A percentile compares a stretch with the other conserved stretches of the same genome.
Conservation (phyloP, 2,797 vertebrate genomes). For the Amblyraja radiata region DNA sequence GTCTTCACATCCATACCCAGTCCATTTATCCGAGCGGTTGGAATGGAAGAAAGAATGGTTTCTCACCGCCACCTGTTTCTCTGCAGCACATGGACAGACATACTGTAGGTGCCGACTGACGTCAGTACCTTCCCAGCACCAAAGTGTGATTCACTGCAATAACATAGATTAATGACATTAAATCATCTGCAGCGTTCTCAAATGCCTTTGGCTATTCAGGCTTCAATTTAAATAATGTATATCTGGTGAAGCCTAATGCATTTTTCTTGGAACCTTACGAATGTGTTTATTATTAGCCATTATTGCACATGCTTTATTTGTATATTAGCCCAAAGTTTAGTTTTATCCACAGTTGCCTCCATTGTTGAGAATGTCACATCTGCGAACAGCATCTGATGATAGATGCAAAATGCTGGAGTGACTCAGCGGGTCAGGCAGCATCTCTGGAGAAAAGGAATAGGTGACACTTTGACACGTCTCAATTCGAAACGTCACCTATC, state of each 20-base stretch:
- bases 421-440: too few relatives aligned
- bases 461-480: too few relatives aligned
- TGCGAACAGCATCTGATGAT: neutral
- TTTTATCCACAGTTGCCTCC: neutral
- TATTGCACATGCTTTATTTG: neutral
- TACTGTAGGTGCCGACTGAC: neutral
- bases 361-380: neutral
- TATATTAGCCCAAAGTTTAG: neutral
- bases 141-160: neutral
- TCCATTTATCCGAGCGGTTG: neutral
- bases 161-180: neutral
- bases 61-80: neutral
- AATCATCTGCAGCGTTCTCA: neutral
- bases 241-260: neutral
- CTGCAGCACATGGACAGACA: neutral
- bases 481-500: too few relatives aligned
- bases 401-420: neutral
- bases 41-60: neutral
- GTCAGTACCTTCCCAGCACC: neutral
- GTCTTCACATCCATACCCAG: neutral
- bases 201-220: neutral
- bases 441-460: too few relatives aligned
- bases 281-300: too few relatives aligned
- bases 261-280: neutral
- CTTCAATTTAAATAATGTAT: neutral